These are phyloP conservation scores for Gallinago jamesoni DNA, from an alignment of 2,113 vertebrate genomes.

Conservation along the genomic window DNA sequence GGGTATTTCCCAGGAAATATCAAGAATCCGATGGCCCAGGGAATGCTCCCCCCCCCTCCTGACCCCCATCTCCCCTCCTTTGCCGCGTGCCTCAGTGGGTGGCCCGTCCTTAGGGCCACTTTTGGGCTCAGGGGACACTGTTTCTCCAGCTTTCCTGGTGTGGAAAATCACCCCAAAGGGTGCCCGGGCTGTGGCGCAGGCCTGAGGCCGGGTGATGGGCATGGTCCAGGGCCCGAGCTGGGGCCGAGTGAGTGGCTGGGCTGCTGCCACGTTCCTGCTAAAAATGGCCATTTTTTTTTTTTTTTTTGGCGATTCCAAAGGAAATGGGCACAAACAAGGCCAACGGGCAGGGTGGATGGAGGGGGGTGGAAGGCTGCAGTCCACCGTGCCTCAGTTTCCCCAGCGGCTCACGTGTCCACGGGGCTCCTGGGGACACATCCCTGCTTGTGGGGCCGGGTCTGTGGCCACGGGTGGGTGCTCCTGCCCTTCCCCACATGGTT, in stretches of 20 bases:
- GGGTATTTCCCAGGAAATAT: neutral
- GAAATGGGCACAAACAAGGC: neutral
- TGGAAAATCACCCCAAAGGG: neutral
- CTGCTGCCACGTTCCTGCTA: neutral
- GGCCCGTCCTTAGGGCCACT: accelerated
- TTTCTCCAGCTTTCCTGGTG: neutral
- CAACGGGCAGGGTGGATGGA: accelerated
- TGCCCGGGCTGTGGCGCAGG: neutral
- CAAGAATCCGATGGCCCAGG: accelerated
- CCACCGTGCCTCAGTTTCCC: neutral
- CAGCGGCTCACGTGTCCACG: accelerated
- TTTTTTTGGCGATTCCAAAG: neutral
- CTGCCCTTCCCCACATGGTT: accelerated
- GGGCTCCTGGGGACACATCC: neutral
- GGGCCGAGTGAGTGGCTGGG: accelerated
- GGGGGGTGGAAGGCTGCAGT: neutral
- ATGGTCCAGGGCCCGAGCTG: neutral
- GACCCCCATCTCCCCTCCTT: neutral
- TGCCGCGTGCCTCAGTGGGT: accelerated
- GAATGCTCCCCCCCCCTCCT: accelerated
- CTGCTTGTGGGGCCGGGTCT: accelerated
- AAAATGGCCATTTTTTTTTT: neutral
- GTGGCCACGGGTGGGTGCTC: neutral
- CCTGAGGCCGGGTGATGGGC: accelerated
- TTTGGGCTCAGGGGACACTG: accelerated